These are phyloP conservation scores for Zenarchopterus dispar DNA, from an alignment of 2,797 vertebrate genomes.

Conservation along the genomic window DNA sequence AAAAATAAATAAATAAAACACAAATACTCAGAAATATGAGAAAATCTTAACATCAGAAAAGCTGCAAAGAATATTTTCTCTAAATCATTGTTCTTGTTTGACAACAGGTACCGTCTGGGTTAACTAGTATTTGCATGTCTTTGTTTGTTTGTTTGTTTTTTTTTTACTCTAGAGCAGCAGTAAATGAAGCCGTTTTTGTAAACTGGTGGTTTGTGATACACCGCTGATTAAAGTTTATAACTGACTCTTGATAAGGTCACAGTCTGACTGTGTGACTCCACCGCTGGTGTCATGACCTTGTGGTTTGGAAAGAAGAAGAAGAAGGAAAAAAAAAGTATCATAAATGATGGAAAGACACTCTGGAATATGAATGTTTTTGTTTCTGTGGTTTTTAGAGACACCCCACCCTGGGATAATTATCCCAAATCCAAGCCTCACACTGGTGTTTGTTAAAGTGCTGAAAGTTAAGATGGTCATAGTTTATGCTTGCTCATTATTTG, in stretches of 20 bases:
- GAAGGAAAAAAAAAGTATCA: slow-evolving; percentile 23
- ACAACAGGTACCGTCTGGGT: background rate
- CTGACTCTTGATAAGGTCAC: slow-evolving; percentile 63
- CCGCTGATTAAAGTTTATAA: slow-evolving; percentile 35
- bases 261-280: slow-evolving; percentile 50
- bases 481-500: slow-evolving; percentile 34
- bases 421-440: slow-evolving; percentile 34
- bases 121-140: no score
- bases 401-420: slow-evolving; percentile 67
- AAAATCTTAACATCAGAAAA: background rate
- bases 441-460: slow-evolving; percentile 18
- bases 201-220: slow-evolving; percentile 19
- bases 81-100: background rate
- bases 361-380: slow-evolving; percentile 63
- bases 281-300: slow-evolving; percentile 41
- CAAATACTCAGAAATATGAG: background rate
- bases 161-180: background rate
- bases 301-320: slow-evolving; percentile 37
- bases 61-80: background rate
- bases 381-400: slow-evolving; percentile 54
- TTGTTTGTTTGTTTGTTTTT: no score
- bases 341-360: slow-evolving; percentile 63
- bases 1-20: slow-evolving; percentile 1
- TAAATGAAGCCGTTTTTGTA: background rate
- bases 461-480: slow-evolving; percentile 39